Percentiles rank a stretch among this genome's conserved stretches.
Evolutionary conservation across 2,888 invertebrate species (phyloP).

Genomic region (Creontiades dilutus): DNA sequence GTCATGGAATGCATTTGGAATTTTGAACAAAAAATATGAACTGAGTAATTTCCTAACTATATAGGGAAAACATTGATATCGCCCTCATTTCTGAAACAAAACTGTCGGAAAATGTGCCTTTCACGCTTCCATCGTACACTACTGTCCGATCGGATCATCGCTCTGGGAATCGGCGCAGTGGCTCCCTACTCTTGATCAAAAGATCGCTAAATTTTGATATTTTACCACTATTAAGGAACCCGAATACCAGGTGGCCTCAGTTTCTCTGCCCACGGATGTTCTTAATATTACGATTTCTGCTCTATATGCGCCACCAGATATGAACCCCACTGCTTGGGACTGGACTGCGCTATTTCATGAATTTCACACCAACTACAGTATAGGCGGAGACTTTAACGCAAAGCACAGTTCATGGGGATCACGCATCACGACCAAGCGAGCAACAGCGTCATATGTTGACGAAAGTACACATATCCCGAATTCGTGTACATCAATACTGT

Average conservation of each 20-base stretch:
- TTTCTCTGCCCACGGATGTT: background rate
- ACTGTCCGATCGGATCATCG: background rate
- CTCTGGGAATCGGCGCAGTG: background rate
- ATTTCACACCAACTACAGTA: background rate
- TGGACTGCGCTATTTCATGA: constrained; percentile 1
- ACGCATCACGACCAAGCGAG: background rate
- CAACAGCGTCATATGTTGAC: background rate
- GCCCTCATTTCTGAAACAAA: too few species aligned
- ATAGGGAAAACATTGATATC: too few species aligned
- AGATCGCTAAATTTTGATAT: constrained; percentile 2
- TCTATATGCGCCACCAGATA: background rate
- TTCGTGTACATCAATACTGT: background rate
- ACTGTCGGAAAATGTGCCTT: too few species aligned
- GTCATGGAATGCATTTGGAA: too few species aligned
- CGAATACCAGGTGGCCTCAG: too few species aligned
- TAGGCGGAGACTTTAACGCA: background rate
- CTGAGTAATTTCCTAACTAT: background rate
- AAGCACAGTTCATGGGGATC: too few species aligned
- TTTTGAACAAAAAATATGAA: too few species aligned
- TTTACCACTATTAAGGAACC: background rate
- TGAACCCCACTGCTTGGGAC: background rate
- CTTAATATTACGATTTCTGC: background rate
- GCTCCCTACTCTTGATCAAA: background rate
- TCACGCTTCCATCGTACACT: background rate
- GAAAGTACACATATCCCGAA: constrained; percentile 13